Base-by-base conservation (phyloP, 2,888 invertebrate genomes). In the Epinotia bilunana region DNA sequence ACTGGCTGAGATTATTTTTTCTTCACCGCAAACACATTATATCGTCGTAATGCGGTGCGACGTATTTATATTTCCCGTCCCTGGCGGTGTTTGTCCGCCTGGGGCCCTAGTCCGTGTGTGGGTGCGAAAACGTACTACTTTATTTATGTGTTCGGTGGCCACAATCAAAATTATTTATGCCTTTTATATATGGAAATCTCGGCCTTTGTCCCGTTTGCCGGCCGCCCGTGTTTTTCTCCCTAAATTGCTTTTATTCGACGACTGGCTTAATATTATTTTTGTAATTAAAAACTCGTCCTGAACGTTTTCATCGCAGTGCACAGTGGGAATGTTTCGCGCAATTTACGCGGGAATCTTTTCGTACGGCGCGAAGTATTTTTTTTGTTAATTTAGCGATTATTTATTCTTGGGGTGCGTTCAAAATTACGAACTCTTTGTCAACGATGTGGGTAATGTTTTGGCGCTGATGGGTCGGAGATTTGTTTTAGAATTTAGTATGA, bases 101-200 rank as follows among this genome's bases (percentile, higher is more conserved):
- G 83, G 83, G 84, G 84, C 86, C 86, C 88, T 39, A n/a, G 83
- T 88, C 88, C 88, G 89, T 86, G 87, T 82, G 86, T 82, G 80
- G 77, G 84, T 82, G 87, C 85, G 86, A 87, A 86, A 88, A 84
- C 85, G 83, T 87, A 86, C 89, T 88, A 87, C 87, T 88, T 88
- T 91, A 91, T 91, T 91, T 91, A 90, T 90, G 87, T 86, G 87
- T 84, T 84, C 84, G 83, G 86, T 84, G 84, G 84, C 88, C 90
- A 89, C 89, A 88, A 89, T 91, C 91, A 88, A 91, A 91, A 92
- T 91, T 91, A 92, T 92, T 92, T 90, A 91, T 90, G 89, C 87
- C 88, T 89, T 89, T 90, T 89, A 88, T 87, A 84, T 88, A 89
- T 89, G 90, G 86, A 88, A 91, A 90, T 89, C 88, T 88, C 86